phyloP scores from a whole-genome alignment of 2,797 vertebrate species.

The Micropoecilia bifurca region DNA sequence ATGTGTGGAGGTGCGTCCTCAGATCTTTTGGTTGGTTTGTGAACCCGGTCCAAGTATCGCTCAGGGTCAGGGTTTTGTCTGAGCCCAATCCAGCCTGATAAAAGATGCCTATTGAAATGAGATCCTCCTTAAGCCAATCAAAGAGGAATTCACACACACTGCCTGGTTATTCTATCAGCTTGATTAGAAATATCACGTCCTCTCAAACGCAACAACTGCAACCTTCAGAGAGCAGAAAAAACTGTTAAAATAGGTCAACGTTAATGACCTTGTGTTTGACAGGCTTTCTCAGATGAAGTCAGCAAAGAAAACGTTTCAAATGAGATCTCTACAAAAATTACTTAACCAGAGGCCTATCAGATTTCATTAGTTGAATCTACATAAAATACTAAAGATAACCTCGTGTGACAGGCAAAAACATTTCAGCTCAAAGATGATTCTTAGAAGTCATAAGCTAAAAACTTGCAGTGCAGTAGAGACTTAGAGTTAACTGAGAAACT shows the following conservation, averaged over 20 bases:
- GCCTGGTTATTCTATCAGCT: conserved; percentile 71
- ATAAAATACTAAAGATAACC: not conserved
- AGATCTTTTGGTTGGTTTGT: conserved; percentile 80
- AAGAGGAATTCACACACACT: conserved; percentile 71
- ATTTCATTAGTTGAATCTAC: not conserved
- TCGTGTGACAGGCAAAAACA: not conserved
- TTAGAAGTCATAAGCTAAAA: not conserved
- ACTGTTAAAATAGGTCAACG: not conserved
- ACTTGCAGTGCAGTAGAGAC: not conserved
- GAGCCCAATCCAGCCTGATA: conserved; percentile 80
- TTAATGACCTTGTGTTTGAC: not conserved
- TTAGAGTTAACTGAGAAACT: not conserved
- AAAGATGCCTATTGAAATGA: conserved; percentile 82
- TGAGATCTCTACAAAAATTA: not conserved
- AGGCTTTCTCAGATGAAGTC: not conserved
- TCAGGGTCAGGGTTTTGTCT: conserved; percentile 72
- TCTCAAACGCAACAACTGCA: conserved; percentile 56
- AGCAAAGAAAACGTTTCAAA: not conserved
- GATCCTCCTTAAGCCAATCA: conserved; percentile 80
- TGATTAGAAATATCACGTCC: conserved; percentile 79
- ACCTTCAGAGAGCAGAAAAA: conserved; percentile 62
- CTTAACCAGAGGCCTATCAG: not conserved
- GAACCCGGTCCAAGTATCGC: conserved; percentile 82
- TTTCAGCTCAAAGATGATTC: not conserved
- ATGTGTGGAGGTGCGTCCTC: conserved; percentile 52